A percentile compares a stretch with the other conserved stretches of the same genome.
phyloP scores from a whole-genome alignment of 2,888 invertebrate species.

The Brachyptera risi region DNA sequence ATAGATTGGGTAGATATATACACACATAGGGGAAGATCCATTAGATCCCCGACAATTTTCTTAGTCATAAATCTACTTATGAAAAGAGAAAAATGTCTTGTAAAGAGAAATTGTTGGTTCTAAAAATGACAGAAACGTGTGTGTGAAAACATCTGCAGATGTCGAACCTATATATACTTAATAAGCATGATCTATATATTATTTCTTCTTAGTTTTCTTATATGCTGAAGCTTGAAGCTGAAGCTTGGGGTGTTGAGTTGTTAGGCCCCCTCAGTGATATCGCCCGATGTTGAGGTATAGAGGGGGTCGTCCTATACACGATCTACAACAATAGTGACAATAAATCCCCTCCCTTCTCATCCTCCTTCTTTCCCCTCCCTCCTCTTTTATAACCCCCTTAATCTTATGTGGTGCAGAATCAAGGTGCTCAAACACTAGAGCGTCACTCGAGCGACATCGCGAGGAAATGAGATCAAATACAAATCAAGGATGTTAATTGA shows the following conservation, averaged over 20 bases:
- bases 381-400: background rate
- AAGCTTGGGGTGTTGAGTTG: constrained; percentile 11
- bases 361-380: no score
- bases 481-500: no score
- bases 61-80: constrained; percentile 13
- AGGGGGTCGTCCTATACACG: constrained; percentile 6
- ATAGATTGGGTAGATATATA: no score
- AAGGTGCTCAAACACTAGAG: no score
- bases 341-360: background rate
- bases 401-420: no score
- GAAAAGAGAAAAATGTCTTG: constrained; percentile 1
- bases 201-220: background rate
- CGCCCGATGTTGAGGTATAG: background rate
- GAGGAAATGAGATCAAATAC: no score
- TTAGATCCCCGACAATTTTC: constrained; percentile 6
- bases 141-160: background rate
- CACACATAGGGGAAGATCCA: background rate
- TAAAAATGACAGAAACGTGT: background rate
- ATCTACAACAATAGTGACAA: constrained; percentile 12
- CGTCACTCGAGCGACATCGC: no score
- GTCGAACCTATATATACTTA: background rate
- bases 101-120: constrained; percentile 2
- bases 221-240: no score
- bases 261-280: background rate
- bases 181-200: constrained; percentile 22